Evolutionary conservation across 2,888 invertebrate species (phyloP).

Genomic region (Drosophila fungiperda): DNA sequence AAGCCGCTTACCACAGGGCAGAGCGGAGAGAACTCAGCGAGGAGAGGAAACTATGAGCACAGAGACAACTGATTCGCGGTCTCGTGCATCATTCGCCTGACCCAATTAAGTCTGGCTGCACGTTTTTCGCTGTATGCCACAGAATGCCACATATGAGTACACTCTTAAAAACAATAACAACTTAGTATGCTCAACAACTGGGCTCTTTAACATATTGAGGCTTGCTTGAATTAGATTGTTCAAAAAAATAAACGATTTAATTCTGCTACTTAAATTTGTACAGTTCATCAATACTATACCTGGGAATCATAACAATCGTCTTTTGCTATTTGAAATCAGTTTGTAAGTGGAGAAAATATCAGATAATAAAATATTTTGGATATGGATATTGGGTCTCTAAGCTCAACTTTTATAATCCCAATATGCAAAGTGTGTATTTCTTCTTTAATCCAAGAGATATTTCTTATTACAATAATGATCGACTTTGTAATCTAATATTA

Average conservation of each 20-base stretch:
- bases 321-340: too few relatives aligned
- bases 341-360: too few relatives aligned
- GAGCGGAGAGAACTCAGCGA: background rate
- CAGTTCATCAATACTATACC: too few relatives aligned
- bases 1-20: conserved; percentile 61
- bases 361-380: too few relatives aligned
- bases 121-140: conserved; percentile 26
- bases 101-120: conserved; percentile 46
- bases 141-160: conserved; percentile 12
- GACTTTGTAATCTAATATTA: background rate
- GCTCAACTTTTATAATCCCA: background rate
- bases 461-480: background rate
- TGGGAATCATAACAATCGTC: too few relatives aligned
- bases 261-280: background rate
- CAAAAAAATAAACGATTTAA: background rate
- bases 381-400: background rate
- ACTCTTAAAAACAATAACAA: background rate
- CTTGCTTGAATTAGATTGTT: background rate
- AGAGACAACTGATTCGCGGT: conserved; percentile 31
- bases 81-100: conserved; percentile 59
- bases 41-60: background rate
- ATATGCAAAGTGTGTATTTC: too few relatives aligned
- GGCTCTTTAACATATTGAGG: background rate
- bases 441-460: background rate
- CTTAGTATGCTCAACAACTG: background rate